These are phyloP conservation scores for Hylaea fasciaria DNA, from an alignment of 2,888 invertebrate species.

Conservation along the genomic window DNA sequence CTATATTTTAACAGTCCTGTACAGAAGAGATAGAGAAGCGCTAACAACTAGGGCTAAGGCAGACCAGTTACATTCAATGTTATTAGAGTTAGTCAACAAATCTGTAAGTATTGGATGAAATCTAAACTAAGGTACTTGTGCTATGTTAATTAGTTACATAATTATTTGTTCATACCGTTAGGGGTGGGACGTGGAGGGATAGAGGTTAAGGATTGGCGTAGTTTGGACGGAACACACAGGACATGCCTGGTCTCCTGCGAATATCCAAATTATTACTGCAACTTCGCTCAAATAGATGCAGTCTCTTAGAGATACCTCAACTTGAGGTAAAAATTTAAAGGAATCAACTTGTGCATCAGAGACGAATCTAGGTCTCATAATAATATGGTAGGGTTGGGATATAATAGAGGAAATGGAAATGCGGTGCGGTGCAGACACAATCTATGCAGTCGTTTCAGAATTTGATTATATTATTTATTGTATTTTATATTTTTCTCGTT, in stretches of 20 bases:
- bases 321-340: background rate
- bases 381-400: conserved; percentile 3
- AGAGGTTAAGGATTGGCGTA: conserved; percentile 33
- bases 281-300: too few relatives aligned
- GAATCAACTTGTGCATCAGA: background rate
- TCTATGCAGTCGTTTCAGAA: conserved; percentile 40
- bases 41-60: conserved; percentile 53
- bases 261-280: conserved; percentile 4
- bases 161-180: conserved; percentile 49
- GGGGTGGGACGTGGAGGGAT: conserved; percentile 27
- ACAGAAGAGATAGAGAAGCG: conserved; percentile 39
- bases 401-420: conserved; percentile 23
- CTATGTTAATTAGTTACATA: conserved; percentile 44
- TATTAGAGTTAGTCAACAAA: conserved; percentile 52
- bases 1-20: conserved; percentile 31
- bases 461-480: conserved; percentile 1
- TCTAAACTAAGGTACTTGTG: conserved; percentile 47
- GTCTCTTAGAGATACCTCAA: too few relatives aligned
- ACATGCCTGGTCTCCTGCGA: conserved; percentile 42
- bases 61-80: conserved; percentile 47
- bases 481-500: conserved; percentile 4
- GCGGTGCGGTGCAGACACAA: conserved; percentile 42
- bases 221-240: conserved; percentile 43
- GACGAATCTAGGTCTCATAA: conserved; percentile 4
- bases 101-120: conserved; percentile 41